phyloP scores from a whole-genome alignment of 2,888 invertebrate species.

The Chydorus sphaericus region DNA sequence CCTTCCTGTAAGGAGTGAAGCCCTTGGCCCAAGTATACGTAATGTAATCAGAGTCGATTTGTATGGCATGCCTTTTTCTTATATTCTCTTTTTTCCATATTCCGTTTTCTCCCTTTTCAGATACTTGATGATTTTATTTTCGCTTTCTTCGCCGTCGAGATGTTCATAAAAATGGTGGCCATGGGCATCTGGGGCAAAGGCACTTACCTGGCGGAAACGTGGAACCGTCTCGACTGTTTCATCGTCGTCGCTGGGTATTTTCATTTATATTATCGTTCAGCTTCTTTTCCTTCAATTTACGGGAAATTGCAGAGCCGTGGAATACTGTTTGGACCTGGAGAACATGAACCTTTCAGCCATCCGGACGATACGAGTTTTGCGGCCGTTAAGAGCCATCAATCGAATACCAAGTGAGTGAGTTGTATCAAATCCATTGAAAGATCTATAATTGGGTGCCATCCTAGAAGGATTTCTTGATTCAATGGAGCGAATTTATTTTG shows the following conservation, averaged over 20 bases:
- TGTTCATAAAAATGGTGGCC: slow-evolving; percentile 96
- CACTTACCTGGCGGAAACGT: slow-evolving; percentile 92
- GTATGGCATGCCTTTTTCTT: background rate
- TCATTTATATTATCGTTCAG: background rate
- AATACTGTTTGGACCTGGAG: slow-evolving; percentile 85
- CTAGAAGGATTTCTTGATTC: background rate
- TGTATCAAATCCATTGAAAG: background rate
- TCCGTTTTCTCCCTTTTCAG: too few species aligned
- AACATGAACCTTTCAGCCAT: slow-evolving; percentile 97
- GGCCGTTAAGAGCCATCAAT: slow-evolving; percentile 96
- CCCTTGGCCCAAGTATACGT: too few species aligned
- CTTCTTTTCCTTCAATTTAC: background rate
- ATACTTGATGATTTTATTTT: slow-evolving; percentile 98
- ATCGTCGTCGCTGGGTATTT: slow-evolving; percentile 90
- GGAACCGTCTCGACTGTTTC: slow-evolving; percentile 97
- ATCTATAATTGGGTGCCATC: background rate
- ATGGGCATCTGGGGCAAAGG: slow-evolving; percentile 91
- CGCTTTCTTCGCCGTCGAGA: slow-evolving; percentile 92
- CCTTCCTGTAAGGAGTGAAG: too few species aligned
- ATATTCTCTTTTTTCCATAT: background rate
- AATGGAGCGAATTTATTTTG: too few species aligned
- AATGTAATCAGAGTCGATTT: too few species aligned
- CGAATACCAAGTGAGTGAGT: slow-evolving; percentile 90
- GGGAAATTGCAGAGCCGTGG: slow-evolving; percentile 47
- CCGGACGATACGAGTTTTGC: slow-evolving; percentile 88